Evolutionary conservation across 2,113 vertebrate genomes (phyloP), one percentile per base, ranked within the genome.

Genomic region (Polyodon spathula): DNA sequence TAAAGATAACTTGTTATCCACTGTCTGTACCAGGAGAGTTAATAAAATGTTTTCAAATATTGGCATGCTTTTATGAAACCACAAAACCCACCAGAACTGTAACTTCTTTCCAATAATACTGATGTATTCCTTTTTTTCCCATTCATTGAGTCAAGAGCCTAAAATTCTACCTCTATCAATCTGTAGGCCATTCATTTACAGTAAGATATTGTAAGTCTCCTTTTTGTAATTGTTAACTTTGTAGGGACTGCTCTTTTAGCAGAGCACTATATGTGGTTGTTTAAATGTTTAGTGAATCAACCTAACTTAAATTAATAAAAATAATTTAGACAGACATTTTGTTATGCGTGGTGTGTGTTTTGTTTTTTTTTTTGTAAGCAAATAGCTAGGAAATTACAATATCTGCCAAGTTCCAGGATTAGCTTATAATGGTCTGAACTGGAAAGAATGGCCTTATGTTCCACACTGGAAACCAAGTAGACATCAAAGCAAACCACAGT

Each of bases 251-350:
- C 83, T 85, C 80, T 64, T 27, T 69, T 67, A 75, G 69, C 69
- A 52, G 75, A 75, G 79, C 78, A 82, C 27, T 66, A 37, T 66
- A 75, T 80, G 81, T 86, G 80, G 76, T 82, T 86, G 80, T 27
- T 55, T 55, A 46, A 15, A 82, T 83, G 81, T 86, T 84, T 86
- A 88, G 83, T 84, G 83, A 84, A 77, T 86, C 77, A 86, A 80
- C 81, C 80, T 88, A 88, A 88, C 86, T 88, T 88, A 88, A 88
- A 88, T 86, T 84, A 88, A 88, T 88, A 88, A 88, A 27, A 88
- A 71, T 27, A 76, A 85, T 86, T 83, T 88, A 88, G 86, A 88
- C 27, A 27, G 27, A 27, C 27, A 27, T 27, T 27, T 27, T 27
- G 27, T 27, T 27, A 27, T 27, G 27, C 27, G 1, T n/a, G n/a